Evolutionary conservation across 2,888 invertebrate species (phyloP), one percentile per base, ranked within the genome.

Genomic region (Rhagonycha lutea): DNA sequence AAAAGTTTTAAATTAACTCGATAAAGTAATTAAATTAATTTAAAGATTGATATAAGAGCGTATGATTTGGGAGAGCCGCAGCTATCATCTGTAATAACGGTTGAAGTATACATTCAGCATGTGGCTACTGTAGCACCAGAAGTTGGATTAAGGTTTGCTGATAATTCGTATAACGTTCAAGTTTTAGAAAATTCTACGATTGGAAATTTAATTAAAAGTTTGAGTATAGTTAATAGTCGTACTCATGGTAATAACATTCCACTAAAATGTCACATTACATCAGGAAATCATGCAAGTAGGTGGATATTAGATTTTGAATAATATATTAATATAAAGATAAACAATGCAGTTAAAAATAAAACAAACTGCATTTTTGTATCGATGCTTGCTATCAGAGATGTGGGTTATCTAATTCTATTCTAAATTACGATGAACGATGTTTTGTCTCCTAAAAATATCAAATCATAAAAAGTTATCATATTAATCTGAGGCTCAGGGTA

Each of bases 41-140:
- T 47, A 7, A 47, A 94, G 94, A 91, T 96, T 78, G 95, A 96
- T 82, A 93, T 97, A 0, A 91, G 94, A 83, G 96, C 96, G 0
- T 95, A 94, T 83, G 97, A 97, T 84, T 91, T 95, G 85, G 97
- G 95, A 0, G 95, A 95, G 63, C 97, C 95, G 0, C 94, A 94
- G 82, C 89, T 96, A 82, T 94, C 94, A 0, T 95, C 96, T 0
- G 93, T 95, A 0, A 93, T 94, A 9, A 94, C 94, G 3, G 91
- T 97, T 0, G 94, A 94, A 0, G 92, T 98, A 4, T 95, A 93
- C 84, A 94, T 97, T 12, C 93, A 95, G 71, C 96, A 96, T 85
- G 92, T 94, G 0, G 93, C 95, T 0, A 88, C 88, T 3, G 88
- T 89, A 0, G 88, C 91, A 1, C 91, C 92, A 5, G 91, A 94